These are phyloP conservation scores for Porites australiensis DNA, from an alignment of 64 coral and sea anemone species.

Conservation along the genomic window DNA sequence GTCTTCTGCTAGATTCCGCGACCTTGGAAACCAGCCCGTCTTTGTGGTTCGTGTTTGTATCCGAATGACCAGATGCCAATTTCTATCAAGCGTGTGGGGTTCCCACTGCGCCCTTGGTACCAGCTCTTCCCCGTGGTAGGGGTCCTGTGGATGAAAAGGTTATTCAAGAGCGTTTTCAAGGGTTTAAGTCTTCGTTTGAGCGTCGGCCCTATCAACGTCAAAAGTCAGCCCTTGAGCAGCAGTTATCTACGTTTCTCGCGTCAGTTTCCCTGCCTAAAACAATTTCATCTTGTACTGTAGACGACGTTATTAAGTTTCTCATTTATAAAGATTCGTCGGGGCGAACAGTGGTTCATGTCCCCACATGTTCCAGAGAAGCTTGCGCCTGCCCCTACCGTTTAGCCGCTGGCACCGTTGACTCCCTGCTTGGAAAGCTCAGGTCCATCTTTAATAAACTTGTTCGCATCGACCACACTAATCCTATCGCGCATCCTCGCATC, in stretches of 20 bases:
- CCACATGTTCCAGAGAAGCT: background rate
- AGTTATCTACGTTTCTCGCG: background rate
- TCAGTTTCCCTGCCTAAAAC: background rate
- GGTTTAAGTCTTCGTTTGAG: background rate
- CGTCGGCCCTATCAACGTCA: constrained; percentile 6
- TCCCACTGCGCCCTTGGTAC: background rate
- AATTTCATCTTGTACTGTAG: constrained; percentile 2
- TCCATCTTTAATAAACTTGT: background rate
- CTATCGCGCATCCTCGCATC: too few relatives aligned
- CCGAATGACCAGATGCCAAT: constrained; percentile 19
- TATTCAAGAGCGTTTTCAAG: background rate
- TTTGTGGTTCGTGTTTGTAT: background rate
- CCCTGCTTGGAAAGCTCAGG: constrained; percentile 4
- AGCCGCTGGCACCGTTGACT: background rate
- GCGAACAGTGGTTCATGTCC: background rate
- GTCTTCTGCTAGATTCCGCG: background rate
- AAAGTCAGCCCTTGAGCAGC: constrained; percentile 19
- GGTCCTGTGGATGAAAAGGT: background rate
- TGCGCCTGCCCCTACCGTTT: background rate
- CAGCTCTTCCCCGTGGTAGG: background rate
- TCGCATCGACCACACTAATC: too few relatives aligned
- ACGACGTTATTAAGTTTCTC: constrained; percentile 55
- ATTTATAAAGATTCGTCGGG: constrained; percentile 1
- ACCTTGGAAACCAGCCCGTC: background rate
- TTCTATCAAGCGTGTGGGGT: constrained; percentile 17